A percentile compares a stretch with the other conserved stretches of the same genome.
These are phyloP conservation scores for Danio choprae DNA, from an alignment of 2,797 vertebrate genomes.

Conservation along the genomic window DNA sequence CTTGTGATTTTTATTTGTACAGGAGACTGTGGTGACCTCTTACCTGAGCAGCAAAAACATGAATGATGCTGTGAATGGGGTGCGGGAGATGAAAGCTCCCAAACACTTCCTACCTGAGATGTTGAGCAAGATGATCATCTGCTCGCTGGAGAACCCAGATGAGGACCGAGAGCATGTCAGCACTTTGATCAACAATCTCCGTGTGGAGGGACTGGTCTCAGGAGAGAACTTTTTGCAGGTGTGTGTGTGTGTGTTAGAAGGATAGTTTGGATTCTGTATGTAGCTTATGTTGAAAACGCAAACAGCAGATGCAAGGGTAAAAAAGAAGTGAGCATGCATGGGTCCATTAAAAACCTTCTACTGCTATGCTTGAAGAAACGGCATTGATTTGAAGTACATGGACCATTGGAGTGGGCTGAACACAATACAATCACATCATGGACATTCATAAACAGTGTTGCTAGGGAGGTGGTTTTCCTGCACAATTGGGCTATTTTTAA, in stretches of 20 bases:
- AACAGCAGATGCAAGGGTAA: too few relatives aligned
- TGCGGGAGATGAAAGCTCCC: slow-evolving; percentile 94
- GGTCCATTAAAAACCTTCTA: too few relatives aligned
- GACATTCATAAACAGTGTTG: too few relatives aligned
- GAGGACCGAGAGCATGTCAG: slow-evolving; percentile 95
- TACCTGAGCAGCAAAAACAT: slow-evolving; percentile 91
- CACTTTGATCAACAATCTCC: slow-evolving; percentile 89
- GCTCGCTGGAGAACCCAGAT: slow-evolving; percentile 90
- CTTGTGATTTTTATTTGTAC: neutral
- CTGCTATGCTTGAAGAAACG: too few relatives aligned
- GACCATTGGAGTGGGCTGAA: too few relatives aligned
- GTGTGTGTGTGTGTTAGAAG: slow-evolving; percentile 51
- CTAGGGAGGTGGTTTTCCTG: too few relatives aligned
- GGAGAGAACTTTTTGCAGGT: slow-evolving; percentile 99
- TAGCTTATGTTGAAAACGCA: too few relatives aligned
- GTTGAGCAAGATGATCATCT: slow-evolving; percentile 92
- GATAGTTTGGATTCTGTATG: too few relatives aligned
- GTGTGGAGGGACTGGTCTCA: slow-evolving; percentile 89
- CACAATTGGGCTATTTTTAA: too few relatives aligned
- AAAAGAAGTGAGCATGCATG: too few relatives aligned
- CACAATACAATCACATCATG: too few relatives aligned
- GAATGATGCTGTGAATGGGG: slow-evolving; percentile 85
- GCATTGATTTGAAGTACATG: too few relatives aligned
- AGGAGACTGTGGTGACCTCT: slow-evolving; percentile 91
- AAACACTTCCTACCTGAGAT: slow-evolving; percentile 98